A percentile compares a stretch with the other conserved stretches of the same genome.
Evolutionary conservation across 2,797 vertebrate species (phyloP).

Genomic region (Coluber constrictor): DNA sequence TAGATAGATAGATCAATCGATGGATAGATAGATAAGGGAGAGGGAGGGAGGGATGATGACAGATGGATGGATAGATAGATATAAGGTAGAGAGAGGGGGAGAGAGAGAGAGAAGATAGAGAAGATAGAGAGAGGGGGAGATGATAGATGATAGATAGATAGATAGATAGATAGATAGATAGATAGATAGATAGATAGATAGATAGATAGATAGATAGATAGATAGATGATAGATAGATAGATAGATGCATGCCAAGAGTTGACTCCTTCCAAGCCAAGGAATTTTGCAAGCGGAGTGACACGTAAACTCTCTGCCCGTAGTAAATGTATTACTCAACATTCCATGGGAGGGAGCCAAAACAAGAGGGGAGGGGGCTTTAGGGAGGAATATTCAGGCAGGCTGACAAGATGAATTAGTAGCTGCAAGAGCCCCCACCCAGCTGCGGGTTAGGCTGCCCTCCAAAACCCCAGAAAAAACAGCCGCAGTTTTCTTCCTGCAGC

Average conservation of each 20-base stretch:
- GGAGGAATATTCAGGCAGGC: neutral
- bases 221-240: no score
- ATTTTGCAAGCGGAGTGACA: constrained; percentile 18
- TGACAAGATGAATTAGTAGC: constrained; percentile 15
- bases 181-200: no score
- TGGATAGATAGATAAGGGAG: no score
- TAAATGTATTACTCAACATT: constrained; percentile 54
- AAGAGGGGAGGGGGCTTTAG: constrained; percentile 34
- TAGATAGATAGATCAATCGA: no score
- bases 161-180: no score
- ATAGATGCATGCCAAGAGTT: neutral
- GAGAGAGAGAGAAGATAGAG: no score
- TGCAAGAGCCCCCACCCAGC: constrained; percentile 34
- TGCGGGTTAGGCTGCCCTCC: constrained; percentile 57
- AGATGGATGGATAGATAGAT: no score
- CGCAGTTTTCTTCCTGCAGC: constrained; percentile 30
- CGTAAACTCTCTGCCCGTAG: constrained; percentile 29
- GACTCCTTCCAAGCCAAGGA: neutral
- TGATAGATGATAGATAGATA: no score
- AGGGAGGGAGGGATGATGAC: no score
- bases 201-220: no score
- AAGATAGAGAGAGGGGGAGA: no score
- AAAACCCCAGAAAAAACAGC: constrained; percentile 44
- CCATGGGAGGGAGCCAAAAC: constrained; percentile 51
- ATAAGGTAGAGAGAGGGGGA: no score